These are phyloP conservation scores for Stigmatopora argus DNA, from an alignment of 2,113 vertebrate genomes.

Conservation along the genomic window DNA sequence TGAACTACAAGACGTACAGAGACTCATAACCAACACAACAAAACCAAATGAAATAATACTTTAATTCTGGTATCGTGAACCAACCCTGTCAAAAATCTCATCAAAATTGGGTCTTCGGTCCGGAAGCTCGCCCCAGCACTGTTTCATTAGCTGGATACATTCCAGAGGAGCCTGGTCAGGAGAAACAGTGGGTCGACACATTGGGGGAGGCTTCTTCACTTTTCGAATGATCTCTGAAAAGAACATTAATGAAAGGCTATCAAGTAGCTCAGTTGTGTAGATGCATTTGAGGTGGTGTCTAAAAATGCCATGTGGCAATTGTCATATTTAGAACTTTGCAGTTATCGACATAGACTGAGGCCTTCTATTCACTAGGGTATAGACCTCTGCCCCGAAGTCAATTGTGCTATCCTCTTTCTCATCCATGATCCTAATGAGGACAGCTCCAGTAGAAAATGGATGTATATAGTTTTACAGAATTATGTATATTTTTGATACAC, in stretches of 20 bases:
- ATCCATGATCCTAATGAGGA: not conserved
- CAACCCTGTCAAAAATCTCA: conserved; percentile 87
- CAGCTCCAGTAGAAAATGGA: not conserved
- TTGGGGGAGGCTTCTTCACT: conserved; percentile 82
- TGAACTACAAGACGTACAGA: conserved; percentile 72
- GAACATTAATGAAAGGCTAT: not conserved
- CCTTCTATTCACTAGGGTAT: too few relatives aligned
- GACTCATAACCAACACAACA: not conserved
- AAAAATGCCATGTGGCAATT: too few relatives aligned
- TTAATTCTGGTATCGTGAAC: not conserved
- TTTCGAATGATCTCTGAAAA: conserved; percentile 83
- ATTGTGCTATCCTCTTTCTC: not conserved
- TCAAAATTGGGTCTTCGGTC: conserved; percentile 81
- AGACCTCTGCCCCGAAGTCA: not conserved
- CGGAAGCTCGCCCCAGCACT: conserved; percentile 84
- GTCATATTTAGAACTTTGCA: too few relatives aligned
- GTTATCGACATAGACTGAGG: too few relatives aligned
- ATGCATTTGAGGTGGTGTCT: too few relatives aligned
- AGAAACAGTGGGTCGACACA: conserved; percentile 80
- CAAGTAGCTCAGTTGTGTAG: not conserved
- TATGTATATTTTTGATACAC: conserved; percentile 14
- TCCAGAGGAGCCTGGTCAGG: conserved; percentile 81
- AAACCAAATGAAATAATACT: not conserved
- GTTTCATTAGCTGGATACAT: conserved; percentile 91
- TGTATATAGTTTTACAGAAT: not conserved